phyloP scores from a whole-genome alignment of 2,888 invertebrate genomes.

The Phytoseiulus persimilis region DNA sequence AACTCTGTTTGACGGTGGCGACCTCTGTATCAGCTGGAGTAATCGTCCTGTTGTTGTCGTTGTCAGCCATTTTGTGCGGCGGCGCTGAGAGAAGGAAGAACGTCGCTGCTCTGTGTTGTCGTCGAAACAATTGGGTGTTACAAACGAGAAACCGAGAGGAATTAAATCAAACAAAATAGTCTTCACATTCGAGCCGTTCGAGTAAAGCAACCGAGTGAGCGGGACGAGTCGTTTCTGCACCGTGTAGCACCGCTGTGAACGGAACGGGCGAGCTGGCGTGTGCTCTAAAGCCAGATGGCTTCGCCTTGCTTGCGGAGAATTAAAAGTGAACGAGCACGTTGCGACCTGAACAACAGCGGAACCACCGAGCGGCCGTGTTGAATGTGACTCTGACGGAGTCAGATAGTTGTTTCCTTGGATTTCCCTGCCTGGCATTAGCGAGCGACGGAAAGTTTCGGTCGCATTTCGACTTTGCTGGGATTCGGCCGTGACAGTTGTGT shows the following conservation, averaged over 20 bases:
- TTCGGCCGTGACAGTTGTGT: not conserved
- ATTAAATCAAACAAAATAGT: not conserved
- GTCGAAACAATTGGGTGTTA: not conserved
- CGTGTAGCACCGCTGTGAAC: not conserved
- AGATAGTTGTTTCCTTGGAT: not conserved
- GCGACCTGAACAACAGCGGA: not conserved
- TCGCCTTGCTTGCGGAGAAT: not conserved
- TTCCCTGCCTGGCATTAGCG: not conserved
- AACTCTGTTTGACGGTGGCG: not conserved
- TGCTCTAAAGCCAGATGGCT: constrained; percentile 5
- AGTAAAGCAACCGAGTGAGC: not conserved
- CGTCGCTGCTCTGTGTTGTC: constrained; percentile 5
- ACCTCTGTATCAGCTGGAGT: not conserved
- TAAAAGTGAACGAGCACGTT: not conserved
- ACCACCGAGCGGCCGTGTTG: not conserved
- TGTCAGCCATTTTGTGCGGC: constrained; percentile 5
- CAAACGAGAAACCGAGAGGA: not conserved
- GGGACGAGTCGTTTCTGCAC: not conserved
- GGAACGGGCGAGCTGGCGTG: not conserved
- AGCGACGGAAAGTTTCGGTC: not conserved
- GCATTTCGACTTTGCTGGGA: not conserved
- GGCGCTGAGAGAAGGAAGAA: constrained; percentile 5
- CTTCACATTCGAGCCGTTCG: not conserved
- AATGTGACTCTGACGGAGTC: not conserved
- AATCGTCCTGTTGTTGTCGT: not conserved